These are phyloP conservation scores for Ptychochromis oligacanthus DNA, from an alignment of 2,113 vertebrate genomes.

Conservation along the genomic window DNA sequence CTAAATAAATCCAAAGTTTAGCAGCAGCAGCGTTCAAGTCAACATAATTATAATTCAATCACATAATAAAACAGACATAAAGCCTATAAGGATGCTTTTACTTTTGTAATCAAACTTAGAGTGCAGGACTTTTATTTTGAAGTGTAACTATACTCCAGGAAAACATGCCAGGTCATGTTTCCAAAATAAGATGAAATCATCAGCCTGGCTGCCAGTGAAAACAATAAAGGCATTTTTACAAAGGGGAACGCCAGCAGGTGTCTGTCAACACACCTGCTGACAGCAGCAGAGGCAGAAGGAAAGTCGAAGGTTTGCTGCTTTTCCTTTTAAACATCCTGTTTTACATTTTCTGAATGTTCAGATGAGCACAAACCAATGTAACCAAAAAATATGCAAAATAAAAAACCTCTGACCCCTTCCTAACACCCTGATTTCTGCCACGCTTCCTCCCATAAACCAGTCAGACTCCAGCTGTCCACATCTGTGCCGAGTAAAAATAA, in stretches of 20 bases:
- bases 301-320: too few relatives aligned
- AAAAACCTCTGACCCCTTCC: too few relatives aligned
- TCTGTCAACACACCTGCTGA: too few relatives aligned
- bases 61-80: neutral
- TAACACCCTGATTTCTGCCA: neutral
- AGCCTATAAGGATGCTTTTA: neutral
- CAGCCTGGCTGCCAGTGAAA: neutral
- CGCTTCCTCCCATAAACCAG: neutral
- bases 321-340: too few relatives aligned
- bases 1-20: neutral
- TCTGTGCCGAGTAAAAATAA: too few relatives aligned
- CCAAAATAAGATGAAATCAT: neutral
- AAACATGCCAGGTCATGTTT: neutral
- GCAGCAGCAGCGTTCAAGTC: too few relatives aligned
- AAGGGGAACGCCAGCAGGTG: too few relatives aligned
- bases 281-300: too few relatives aligned
- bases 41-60: neutral
- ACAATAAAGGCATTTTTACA: too few relatives aligned
- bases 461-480: neutral
- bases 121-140: neutral
- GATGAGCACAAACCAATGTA: too few relatives aligned
- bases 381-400: too few relatives aligned
- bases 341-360: too few relatives aligned
- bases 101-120: neutral
- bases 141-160: neutral